Percentiles rank a stretch among this genome's conserved stretches.
phyloP scores from a whole-genome alignment of 2,888 invertebrate genomes.

The Pherbina coryleti region DNA sequence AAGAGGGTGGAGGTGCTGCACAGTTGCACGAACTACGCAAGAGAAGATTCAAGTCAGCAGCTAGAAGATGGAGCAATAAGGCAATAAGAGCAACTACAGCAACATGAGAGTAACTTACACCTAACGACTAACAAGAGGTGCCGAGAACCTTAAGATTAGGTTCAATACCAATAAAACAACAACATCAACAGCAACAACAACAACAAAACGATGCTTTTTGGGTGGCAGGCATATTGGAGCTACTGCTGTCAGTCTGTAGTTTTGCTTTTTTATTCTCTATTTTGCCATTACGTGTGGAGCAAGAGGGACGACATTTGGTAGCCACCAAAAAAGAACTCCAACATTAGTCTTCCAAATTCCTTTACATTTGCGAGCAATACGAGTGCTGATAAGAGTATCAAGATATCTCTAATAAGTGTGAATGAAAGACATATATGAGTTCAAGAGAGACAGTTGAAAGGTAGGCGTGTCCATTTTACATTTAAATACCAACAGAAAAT shows the following conservation, averaged over 20 bases:
- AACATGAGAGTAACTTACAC: background rate
- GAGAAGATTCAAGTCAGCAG: constrained; percentile 50
- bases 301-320: constrained; percentile 52
- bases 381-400: background rate
- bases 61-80: constrained; percentile 20
- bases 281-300: constrained; percentile 37
- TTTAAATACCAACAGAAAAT: background rate
- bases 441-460: background rate
- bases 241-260: background rate
- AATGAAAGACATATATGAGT: background rate
- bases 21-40: constrained; percentile 65
- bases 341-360: constrained; percentile 45
- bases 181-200: constrained; percentile 44
- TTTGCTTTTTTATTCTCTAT: background rate
- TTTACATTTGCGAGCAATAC: constrained; percentile 32
- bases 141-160: constrained; percentile 63
- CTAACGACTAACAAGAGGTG: constrained; percentile 59
- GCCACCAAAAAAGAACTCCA: constrained; percentile 33
- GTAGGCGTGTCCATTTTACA: background rate
- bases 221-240: constrained; percentile 38
- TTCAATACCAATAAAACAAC: constrained; percentile 56
- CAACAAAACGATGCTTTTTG: constrained; percentile 29
- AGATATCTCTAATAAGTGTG: background rate
- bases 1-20: constrained; percentile 67
- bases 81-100: constrained; percentile 36